Conservation (phyloP, 2,888 invertebrate genomes). For the Melipona beecheii region DNA sequence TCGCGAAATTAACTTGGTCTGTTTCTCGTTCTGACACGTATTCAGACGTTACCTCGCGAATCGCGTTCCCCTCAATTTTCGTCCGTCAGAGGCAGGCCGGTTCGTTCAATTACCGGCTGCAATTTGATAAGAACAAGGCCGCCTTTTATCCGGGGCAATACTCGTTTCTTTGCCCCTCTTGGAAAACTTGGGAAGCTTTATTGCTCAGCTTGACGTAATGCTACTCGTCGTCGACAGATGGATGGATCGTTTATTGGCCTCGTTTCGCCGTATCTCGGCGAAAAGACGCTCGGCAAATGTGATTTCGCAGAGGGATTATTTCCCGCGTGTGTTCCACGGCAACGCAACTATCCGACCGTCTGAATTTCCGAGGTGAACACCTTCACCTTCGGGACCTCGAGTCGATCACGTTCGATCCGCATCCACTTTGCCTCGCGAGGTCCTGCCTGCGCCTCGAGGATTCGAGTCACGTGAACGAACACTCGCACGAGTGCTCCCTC, state of each 20-base stretch:
- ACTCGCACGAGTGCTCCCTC: constrained; percentile 31
- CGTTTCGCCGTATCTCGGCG: neutral
- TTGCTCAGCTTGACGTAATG: constrained; percentile 38
- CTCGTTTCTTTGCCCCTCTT: constrained; percentile 5
- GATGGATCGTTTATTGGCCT: constrained; percentile 33
- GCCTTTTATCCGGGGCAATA: neutral
- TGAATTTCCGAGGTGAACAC: constrained; percentile 7
- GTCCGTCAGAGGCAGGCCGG: constrained; percentile 33
- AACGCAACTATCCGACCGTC: neutral
- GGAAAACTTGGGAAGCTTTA: constrained; percentile 22
- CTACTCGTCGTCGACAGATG: constrained; percentile 22
- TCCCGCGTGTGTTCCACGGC: neutral
- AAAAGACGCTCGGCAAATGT: constrained; percentile 16
- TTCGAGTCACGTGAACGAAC: constrained; percentile 52
- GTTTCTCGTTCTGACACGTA: neutral
- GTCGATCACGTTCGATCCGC: constrained; percentile 35
- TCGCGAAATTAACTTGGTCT: constrained; percentile 3
- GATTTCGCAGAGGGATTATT: constrained; percentile 32
- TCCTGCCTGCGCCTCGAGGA: constrained; percentile 13
- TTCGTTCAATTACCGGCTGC: constrained; percentile 39
- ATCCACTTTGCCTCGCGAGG: constrained; percentile 22
- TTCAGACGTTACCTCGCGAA: constrained; percentile 1
- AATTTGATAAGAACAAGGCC: constrained; percentile 19
- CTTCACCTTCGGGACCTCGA: constrained; percentile 9
- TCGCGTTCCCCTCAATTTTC: constrained; percentile 5